Base-by-base conservation (phyloP, 1,140 invertebrate genomes). In the Drosophila nasuta region DNA sequence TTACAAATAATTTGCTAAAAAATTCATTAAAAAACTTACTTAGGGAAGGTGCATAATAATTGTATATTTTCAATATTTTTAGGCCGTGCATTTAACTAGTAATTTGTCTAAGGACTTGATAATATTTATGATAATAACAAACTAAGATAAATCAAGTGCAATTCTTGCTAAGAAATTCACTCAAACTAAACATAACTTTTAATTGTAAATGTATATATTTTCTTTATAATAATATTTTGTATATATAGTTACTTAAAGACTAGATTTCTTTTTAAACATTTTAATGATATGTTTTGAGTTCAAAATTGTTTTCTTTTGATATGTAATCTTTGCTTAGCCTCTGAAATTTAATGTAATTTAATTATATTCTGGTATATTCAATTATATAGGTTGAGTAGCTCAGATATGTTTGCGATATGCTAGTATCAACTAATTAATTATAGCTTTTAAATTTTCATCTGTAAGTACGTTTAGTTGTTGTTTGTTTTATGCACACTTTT, bases 261-360 rank as follows among this genome's bases (percentile, higher is more conserved):
- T 69, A 59, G 41, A 33, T 77, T 43, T 70, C 48, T 35, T 68
- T 41, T 70, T 48, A 69, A 67, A 56, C 33, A 45, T 59, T 63
- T 52, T 35, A 82, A 74, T 92, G 91, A 92, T 92, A 92, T 92
- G 91, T 92, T 86, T 92, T 77, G 86, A 82, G 89, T 90, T 88
- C 85, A 83, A 83, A 85, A 81, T 83, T 88, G 62, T 75, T 77
- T 75, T 35, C 38, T 68, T 77, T 66, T 78, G 58, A 62, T 75
- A 67, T 70, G 72, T 70, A 59, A 46, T 11, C 17, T 56, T 75
- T 59, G 35, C 59, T 65, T 82, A 62, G 35, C 54, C 54, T 68
- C 30, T 33, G 77, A 67, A 66, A 66, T 78, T 64, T 57, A 8
- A 20, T 54, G 13, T 8, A 25, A 10, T 13, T 72, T 54, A 7